A percentile compares a stretch with the other conserved stretches of the same genome.
Evolutionary conservation across 2,797 vertebrate species (phyloP).

Genomic region (Nothura maculosa): DNA sequence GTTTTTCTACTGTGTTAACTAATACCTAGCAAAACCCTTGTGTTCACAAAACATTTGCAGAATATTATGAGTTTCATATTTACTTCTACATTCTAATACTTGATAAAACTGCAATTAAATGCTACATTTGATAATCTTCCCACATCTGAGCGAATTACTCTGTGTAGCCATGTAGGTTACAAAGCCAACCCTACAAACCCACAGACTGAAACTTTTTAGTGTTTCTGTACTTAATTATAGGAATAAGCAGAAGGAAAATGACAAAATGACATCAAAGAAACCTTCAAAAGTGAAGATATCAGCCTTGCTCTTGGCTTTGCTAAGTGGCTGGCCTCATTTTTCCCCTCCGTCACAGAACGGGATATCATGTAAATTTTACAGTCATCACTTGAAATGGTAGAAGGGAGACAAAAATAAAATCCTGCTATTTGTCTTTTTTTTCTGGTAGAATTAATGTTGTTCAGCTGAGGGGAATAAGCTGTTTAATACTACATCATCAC

Average conservation of each 20-base stretch:
- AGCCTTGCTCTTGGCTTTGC: background rate
- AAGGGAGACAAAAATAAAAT: background rate
- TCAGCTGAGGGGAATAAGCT: background rate
- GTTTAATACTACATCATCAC: background rate
- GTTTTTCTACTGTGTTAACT: background rate
- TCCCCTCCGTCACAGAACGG: background rate
- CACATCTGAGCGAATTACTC: rapidly evolving
- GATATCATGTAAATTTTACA: background rate
- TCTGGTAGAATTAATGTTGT: background rate
- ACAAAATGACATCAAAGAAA: background rate
- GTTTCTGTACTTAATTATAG: background rate
- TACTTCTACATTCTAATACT: constrained; percentile 11
- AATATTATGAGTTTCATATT: background rate
- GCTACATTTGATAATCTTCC: background rate
- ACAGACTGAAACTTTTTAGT: background rate
- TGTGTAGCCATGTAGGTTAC: background rate
- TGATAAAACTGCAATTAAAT: background rate
- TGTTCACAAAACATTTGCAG: constrained; percentile 20
- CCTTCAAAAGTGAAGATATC: background rate
- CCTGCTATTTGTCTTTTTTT: background rate
- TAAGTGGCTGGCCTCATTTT: background rate
- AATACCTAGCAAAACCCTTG: background rate
- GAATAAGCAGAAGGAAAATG: background rate
- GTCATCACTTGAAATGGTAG: background rate
- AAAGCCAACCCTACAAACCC: background rate